Base-by-base conservation (phyloP, 2,113 vertebrate species). In the Atherinomorus stipes region DNA sequence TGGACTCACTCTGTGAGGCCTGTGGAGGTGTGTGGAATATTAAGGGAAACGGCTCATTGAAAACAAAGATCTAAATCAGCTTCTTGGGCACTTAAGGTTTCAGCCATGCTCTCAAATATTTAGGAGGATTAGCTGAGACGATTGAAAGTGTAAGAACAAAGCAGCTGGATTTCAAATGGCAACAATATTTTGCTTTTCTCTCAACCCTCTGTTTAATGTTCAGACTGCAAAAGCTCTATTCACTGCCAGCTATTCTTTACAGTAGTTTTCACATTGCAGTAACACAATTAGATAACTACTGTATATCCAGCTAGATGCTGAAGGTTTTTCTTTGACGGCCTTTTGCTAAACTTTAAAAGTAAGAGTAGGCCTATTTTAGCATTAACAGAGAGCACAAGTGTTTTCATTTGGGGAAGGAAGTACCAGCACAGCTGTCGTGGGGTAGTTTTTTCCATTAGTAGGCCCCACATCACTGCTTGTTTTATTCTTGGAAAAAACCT, bases 401-500 rank as follows among this genome's bases (percentile, higher is more conserved):
- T 82, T 71, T 71, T 49, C 18, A 42, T 23, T 83, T 64, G 18
- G 45, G 64, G 59, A 71, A 74, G 66, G 26, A 71, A 56, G 38
- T 75, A 80, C 11, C 74, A 71, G 71, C 73, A n/a, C 77, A 79
- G 49, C 68, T 74, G 58, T 64, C 59, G 16, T 44, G 51, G 21
- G 16, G 42, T 49, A n/a, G 42, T 12, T 38, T 60, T 68, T 65
- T 45, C 37, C 63, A 82, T 37, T 80, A 76, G 58, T 62, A 70
- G 61, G 65, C 57, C 49, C 64, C 3, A 52, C 64, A 74, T 61
- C 10, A 8, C 80, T 59, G 58, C 57, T 61, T 65, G 49, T 64
- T 74, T 83, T 70, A 74, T 81, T 74, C 45, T 71, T 40, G 64
- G 76, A 42, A 76, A 76, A n/a, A 71, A 75, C 52, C 47, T 81